Evolutionary conservation across 2,113 vertebrate species (phyloP).

Genomic region (Dromaius novaehollandiae): DNA sequence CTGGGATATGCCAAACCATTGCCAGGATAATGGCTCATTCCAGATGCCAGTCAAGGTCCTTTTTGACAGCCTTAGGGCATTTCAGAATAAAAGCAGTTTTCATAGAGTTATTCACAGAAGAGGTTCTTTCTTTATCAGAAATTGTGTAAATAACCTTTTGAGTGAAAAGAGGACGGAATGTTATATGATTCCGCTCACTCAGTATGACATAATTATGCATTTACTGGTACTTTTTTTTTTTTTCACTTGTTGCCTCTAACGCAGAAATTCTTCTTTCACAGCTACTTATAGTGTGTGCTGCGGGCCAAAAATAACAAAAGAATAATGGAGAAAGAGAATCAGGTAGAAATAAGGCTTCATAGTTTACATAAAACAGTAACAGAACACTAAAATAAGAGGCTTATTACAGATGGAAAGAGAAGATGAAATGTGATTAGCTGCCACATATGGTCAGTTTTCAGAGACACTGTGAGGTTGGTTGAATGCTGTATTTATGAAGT

Average conservation of each 20-base stretch:
- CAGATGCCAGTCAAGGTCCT: constrained; percentile 70
- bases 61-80: constrained; percentile 32
- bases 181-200: background rate
- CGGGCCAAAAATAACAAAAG: background rate
- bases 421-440: background rate
- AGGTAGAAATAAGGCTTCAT: background rate
- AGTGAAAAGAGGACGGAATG: background rate
- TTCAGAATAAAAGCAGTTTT: constrained; percentile 38
- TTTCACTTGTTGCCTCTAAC: background rate
- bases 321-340: background rate
- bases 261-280: background rate
- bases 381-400: background rate
- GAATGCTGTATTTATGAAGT: background rate
- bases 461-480: background rate
- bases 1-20: constrained; percentile 63
- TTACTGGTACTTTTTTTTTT: background rate
- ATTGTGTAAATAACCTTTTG: constrained; percentile 28
- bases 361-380: background rate
- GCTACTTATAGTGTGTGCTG: background rate
- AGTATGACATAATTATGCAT: background rate
- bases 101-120: background rate
- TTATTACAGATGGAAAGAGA: background rate
- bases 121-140: background rate
- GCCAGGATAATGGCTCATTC: constrained; percentile 66
- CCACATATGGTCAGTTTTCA: background rate